Evolutionary conservation across 2,888 invertebrate genomes (phyloP).

Genomic region (Encarsia formosa): DNA sequence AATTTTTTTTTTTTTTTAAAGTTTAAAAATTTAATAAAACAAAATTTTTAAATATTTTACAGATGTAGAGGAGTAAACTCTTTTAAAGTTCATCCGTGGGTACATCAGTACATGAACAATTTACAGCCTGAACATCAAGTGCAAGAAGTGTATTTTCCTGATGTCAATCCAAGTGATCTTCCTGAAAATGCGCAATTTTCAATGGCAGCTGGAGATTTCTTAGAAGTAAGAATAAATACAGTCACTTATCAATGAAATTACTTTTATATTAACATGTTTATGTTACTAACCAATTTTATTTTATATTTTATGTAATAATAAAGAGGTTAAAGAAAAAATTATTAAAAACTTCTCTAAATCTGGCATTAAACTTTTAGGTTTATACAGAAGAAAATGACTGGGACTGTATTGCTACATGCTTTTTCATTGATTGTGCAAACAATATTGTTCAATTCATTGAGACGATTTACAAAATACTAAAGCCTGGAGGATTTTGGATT

Average conservation of each 20-base stretch:
- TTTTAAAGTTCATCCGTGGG: conserved; percentile 87
- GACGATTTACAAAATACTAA: conserved; percentile 82
- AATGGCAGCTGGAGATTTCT: conserved; percentile 96
- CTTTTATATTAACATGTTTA: no score
- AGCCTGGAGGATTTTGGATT: conserved; percentile 86
- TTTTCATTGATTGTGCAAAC: conserved; percentile 97
- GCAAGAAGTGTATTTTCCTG: conserved; percentile 77
- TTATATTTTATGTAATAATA: no score
- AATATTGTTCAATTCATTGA: conserved; percentile 95
- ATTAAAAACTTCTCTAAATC: no score
- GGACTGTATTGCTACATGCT: conserved; percentile 93
- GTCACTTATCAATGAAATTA: background rate
- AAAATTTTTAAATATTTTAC: conserved; percentile 2
- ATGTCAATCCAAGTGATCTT: conserved; percentile 72
- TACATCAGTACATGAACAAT: conserved; percentile 92
- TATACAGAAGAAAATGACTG: conserved; percentile 70
- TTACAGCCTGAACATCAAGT: conserved; percentile 77
- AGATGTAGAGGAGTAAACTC: conserved; percentile 65
- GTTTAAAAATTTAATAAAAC: background rate
- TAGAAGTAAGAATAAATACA: conserved; percentile 68
- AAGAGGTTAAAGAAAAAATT: no score
- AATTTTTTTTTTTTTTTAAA: background rate
- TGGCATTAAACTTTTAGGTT: no score
- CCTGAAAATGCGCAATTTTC: conserved; percentile 71
- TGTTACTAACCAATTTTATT: no score